Percentiles rank a stretch among this genome's conserved stretches.
Conservation (phyloP, 2,888 invertebrate species). For the Napeogenes sylphis region DNA sequence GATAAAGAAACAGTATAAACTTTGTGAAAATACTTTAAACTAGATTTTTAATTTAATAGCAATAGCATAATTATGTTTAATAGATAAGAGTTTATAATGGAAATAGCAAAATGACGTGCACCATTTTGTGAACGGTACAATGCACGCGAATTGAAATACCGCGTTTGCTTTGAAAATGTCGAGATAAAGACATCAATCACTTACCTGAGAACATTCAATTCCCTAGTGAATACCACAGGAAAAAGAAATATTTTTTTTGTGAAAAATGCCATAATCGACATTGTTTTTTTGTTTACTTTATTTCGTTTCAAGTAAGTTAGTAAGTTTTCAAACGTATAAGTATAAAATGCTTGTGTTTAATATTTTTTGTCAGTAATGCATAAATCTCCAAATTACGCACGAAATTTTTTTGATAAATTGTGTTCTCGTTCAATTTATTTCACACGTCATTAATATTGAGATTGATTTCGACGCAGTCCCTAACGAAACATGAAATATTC, state of each 20-base stretch:
- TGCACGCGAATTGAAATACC: slow-evolving; percentile 49
- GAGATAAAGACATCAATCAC: slow-evolving; percentile 60
- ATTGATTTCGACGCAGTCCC: slow-evolving; percentile 69
- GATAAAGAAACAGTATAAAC: no score
- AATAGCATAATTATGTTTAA: slow-evolving; percentile 15
- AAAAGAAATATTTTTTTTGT: slow-evolving; percentile 28
- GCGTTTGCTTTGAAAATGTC: slow-evolving; percentile 50
- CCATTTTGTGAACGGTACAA: slow-evolving; percentile 35
- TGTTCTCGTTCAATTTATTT: slow-evolving; percentile 65
- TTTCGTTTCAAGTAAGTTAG: no score
- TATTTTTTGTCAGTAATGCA: no score
- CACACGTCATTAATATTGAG: slow-evolving; percentile 69
- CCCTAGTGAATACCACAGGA: slow-evolving; percentile 46
- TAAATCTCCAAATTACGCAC: no score
- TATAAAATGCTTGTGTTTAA: no score
- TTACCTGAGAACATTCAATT: slow-evolving; percentile 56
- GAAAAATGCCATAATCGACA: slow-evolving; percentile 25
- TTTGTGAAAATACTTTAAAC: no score
- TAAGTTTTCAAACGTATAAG: no score
- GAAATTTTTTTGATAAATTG: slow-evolving; percentile 17
- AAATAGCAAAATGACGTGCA: slow-evolving; percentile 26
- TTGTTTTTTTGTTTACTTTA: neutral
- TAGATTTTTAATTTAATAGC: no score
- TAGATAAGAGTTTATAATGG: slow-evolving; percentile 6
- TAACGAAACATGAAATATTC: slow-evolving; percentile 74